Evolutionary conservation across 2,888 invertebrate species (phyloP).

Genomic region (Ellobium chinense): DNA sequence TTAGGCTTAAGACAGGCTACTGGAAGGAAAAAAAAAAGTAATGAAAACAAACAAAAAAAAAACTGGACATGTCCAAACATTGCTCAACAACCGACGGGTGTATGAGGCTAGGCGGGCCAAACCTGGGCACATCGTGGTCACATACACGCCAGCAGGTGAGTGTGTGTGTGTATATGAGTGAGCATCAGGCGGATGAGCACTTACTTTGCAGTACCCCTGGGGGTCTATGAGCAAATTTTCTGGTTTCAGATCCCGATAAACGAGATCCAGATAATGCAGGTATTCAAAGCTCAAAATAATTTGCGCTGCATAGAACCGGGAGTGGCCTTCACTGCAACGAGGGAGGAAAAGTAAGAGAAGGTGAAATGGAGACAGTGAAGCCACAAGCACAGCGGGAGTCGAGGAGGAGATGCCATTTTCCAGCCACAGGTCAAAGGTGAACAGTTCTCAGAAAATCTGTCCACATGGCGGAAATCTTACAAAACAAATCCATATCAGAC

Average conservation of each 20-base stretch:
- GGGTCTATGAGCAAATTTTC: slow-evolving; percentile 98
- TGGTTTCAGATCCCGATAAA: slow-evolving; percentile 98
- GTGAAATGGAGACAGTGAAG: slow-evolving; percentile 1
- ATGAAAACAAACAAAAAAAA: slow-evolving; percentile 10
- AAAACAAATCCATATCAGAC: too few relatives aligned
- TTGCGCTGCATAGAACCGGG: slow-evolving; percentile 99
- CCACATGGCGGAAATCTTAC: too few relatives aligned
- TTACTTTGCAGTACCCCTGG: slow-evolving; percentile 79
- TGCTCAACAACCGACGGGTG: slow-evolving; percentile 40
- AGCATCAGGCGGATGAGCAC: slow-evolving; percentile 53
- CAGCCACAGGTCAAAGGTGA: too few relatives aligned
- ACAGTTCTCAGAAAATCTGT: too few relatives aligned
- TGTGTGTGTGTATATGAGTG: background rate
- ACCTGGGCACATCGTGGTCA: slow-evolving; percentile 31
- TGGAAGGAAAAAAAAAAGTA: slow-evolving; percentile 16
- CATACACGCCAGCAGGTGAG: slow-evolving; percentile 17
- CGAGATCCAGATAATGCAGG: slow-evolving; percentile 98
- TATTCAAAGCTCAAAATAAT: slow-evolving; percentile 99
- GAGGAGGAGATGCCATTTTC: too few relatives aligned
- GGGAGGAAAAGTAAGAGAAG: slow-evolving; percentile 54
- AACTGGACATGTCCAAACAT: slow-evolving; percentile 28
- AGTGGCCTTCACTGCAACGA: slow-evolving; percentile 94
- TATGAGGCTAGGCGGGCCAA: slow-evolving; percentile 30
- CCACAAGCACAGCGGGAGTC: background rate
- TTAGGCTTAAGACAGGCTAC: slow-evolving; percentile 11